Percentiles rank a stretch among this genome's conserved stretches.
These are phyloP conservation scores for Leptatherina wallacei DNA, from an alignment of 2,797 vertebrate species.

Conservation along the genomic window DNA sequence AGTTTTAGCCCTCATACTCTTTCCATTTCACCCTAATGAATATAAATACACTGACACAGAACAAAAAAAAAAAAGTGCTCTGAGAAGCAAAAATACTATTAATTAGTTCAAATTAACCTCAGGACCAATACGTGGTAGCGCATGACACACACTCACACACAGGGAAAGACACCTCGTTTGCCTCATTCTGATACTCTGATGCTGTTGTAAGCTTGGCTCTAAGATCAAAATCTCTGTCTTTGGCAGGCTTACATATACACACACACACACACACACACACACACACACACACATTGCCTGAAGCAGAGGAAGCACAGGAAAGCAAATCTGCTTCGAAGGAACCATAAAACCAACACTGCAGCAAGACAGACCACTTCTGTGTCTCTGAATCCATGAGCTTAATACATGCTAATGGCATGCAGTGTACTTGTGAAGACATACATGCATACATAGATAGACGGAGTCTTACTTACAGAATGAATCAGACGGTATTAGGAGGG, in stretches of 20 bases:
- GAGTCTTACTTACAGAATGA: conserved; percentile 83
- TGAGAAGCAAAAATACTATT: conserved; percentile 68
- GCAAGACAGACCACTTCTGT: conserved; percentile 48
- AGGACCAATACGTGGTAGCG: conserved; percentile 66
- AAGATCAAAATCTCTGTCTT: conserved; percentile 76
- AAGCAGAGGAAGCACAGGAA: conserved; percentile 70
- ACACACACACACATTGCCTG: conserved; percentile 50
- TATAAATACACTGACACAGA: conserved; percentile 63
- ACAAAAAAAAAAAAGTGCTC: conserved; percentile 75
- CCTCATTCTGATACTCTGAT: conserved; percentile 72
- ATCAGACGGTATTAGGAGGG: conserved; percentile 78
- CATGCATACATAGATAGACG: conserved; percentile 27
- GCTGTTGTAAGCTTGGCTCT: conserved; percentile 77
- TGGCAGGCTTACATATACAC: conserved; percentile 57
- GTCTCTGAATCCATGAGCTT: conserved; percentile 38
- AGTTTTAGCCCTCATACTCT: conserved; percentile 46
- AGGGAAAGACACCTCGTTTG: conserved; percentile 44
- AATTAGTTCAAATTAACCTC: conserved; percentile 82
- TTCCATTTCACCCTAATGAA: conserved; percentile 59
- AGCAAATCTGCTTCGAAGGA: conserved; percentile 70
- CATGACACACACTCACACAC: conserved; percentile 25
- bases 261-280: conserved; percentile 40
- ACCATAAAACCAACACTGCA: conserved; percentile 69
- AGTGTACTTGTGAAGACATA: conserved; percentile 39
- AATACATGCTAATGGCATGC: conserved; percentile 59